These are phyloP conservation scores for Glaucopsyche alexis DNA, from an alignment of 2,888 invertebrate genomes.

Conservation along the genomic window DNA sequence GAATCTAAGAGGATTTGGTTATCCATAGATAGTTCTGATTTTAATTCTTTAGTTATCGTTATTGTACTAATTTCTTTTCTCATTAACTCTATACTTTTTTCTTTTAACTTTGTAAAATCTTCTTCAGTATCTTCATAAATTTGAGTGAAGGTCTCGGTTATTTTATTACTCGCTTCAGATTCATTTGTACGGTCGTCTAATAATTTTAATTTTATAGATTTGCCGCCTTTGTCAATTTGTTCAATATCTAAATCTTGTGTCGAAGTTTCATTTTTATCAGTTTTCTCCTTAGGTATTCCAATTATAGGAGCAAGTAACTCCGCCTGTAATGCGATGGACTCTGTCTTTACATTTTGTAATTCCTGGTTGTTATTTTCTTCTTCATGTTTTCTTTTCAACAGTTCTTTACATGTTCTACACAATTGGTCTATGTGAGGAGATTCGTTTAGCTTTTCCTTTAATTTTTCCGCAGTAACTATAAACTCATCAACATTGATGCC, in stretches of 20 bases:
- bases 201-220: background rate
- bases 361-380: background rate
- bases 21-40: background rate
- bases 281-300: background rate
- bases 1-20: background rate
- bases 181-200: background rate
- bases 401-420: background rate
- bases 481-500: conserved; percentile 24
- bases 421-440: conserved; percentile 8
- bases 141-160: background rate
- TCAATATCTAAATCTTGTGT: background rate
- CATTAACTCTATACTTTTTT: background rate
- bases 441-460: background rate
- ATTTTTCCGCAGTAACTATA: conserved; percentile 3
- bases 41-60: conserved; percentile 5
- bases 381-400: background rate
- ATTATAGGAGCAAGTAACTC: background rate
- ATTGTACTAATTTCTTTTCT: background rate
- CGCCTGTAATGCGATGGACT: background rate
- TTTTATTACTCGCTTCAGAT: background rate
- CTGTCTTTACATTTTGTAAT: background rate
- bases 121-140: background rate
- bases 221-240: background rate
- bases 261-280: background rate
- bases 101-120: background rate